Percentiles rank a stretch among this genome's conserved stretches.
Conservation (phyloP, 2,888 invertebrate genomes). For the Mythimna impura region DNA sequence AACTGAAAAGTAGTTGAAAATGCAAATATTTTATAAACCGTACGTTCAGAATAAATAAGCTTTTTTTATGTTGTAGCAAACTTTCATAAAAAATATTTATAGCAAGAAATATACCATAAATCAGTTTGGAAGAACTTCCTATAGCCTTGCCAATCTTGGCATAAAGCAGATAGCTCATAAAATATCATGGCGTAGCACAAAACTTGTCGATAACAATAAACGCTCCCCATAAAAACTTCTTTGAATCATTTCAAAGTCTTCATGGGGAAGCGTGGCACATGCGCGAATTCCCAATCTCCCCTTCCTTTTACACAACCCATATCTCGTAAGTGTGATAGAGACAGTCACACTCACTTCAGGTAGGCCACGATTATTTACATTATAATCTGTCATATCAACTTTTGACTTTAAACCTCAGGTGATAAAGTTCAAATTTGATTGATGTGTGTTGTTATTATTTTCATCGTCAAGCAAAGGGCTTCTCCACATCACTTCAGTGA, state of each 20-base stretch:
- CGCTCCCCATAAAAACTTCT: slow-evolving; percentile 78
- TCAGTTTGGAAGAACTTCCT: slow-evolving; percentile 62
- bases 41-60: slow-evolving; percentile 1
- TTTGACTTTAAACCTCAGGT: slow-evolving; percentile 55
- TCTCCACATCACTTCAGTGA: slow-evolving; percentile 71
- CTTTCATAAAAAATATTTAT: slow-evolving; percentile 51
- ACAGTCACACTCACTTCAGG: slow-evolving; percentile 72
- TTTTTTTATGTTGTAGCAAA: slow-evolving; percentile 11
- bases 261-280: slow-evolving; percentile 77
- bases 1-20: not conserved
- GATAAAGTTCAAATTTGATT: slow-evolving; percentile 72
- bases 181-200: slow-evolving; percentile 70
- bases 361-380: slow-evolving; percentile 76
- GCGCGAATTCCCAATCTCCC: slow-evolving; percentile 70
- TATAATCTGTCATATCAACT: slow-evolving; percentile 48
- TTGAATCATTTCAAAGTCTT: slow-evolving; percentile 75
- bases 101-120: slow-evolving; percentile 54
- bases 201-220: slow-evolving; percentile 80
- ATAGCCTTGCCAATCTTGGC: slow-evolving; percentile 58
- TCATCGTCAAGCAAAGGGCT: slow-evolving; percentile 76
- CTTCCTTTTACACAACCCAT: slow-evolving; percentile 70
- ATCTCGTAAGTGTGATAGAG: slow-evolving; percentile 71
- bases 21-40: not conserved
- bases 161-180: slow-evolving; percentile 71
- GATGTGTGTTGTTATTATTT: slow-evolving; percentile 75